Conservation (phyloP, 2,888 invertebrate species). For the Labia minor region DNA sequence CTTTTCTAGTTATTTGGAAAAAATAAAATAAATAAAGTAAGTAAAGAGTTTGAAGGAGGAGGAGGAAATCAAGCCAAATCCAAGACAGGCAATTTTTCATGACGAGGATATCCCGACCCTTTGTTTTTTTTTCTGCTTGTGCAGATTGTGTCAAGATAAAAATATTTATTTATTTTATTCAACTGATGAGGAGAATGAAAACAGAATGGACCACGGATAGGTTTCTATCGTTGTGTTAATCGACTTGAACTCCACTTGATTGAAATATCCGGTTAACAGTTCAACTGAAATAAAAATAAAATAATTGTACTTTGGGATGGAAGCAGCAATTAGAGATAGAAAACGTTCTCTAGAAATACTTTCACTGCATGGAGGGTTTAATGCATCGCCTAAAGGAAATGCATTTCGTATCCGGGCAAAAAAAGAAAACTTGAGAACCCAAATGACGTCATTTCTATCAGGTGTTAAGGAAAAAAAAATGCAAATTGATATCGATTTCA, state of each 20-base stretch:
- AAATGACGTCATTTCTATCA: neutral
- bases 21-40: no score
- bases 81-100: neutral
- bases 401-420: neutral
- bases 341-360: neutral
- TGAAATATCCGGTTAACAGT: neutral
- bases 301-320: neutral
- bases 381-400: neutral
- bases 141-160: constrained; percentile 7
- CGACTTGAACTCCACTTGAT: neutral
- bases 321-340: neutral
- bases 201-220: no score
- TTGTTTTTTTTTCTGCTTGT: neutral
- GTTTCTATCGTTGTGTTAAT: neutral
- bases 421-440: neutral
- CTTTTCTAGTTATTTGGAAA: no score
- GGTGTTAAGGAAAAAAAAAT: neutral
- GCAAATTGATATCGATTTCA: neutral
- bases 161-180: neutral
- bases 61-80: no score
- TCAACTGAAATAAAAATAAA: neutral
- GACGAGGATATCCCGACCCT: neutral
- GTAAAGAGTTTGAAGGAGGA: no score
- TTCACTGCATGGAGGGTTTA: neutral
- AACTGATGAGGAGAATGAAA: neutral